Conservation (phyloP, 92 coral and sea anemone genomes). For the Porites cylindrica region DNA sequence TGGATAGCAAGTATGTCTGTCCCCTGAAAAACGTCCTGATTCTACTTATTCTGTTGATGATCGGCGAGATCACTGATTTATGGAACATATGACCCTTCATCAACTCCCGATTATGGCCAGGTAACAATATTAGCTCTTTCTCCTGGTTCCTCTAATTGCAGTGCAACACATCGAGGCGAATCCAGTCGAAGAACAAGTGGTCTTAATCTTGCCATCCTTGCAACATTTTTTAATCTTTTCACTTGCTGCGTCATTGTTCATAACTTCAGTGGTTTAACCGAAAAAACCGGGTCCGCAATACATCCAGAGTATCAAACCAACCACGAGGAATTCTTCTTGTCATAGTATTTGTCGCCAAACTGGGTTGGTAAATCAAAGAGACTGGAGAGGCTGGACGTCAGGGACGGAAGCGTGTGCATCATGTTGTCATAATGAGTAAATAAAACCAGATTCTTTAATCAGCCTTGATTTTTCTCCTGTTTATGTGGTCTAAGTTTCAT, state of each 20-base stretch:
- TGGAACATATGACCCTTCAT: neutral
- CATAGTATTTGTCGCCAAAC: no score
- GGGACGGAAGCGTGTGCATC: neutral
- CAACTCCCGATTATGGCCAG: neutral
- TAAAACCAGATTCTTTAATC: neutral
- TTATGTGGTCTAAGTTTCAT: slow-evolving; percentile 39
- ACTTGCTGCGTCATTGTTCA: no score
- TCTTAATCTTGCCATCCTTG: neutral
- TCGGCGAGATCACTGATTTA: no score
- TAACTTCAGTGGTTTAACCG: neutral
- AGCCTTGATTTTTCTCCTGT: slow-evolving; percentile 24
- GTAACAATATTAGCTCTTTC: neutral
- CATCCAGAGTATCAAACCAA: neutral
- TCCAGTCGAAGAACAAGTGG: neutral
- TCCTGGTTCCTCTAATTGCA: neutral
- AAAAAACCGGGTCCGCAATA: neutral
- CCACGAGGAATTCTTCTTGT: neutral
- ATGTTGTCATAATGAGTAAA: neutral
- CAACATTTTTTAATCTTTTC: no score
- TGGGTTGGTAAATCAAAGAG: neutral
- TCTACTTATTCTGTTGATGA: no score
- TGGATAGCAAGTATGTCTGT: no score
- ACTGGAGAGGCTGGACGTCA: neutral
- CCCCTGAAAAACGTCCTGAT: no score
- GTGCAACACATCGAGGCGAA: neutral